Evolutionary conservation across 1,140 invertebrate species (phyloP).

Genomic region (Acyrthosiphon pisum): DNA sequence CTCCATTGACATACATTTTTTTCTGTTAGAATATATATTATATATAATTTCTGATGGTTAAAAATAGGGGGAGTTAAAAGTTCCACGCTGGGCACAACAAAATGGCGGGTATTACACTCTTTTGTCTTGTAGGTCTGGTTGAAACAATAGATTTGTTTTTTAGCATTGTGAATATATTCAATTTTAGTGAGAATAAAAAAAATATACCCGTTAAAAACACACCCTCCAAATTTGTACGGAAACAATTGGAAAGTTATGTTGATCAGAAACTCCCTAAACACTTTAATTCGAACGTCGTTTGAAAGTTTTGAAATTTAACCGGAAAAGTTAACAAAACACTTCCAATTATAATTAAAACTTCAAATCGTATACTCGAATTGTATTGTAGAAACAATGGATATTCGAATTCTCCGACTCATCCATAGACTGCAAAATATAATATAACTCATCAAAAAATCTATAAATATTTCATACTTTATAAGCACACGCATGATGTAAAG

Average conservation of each 20-base stretch:
- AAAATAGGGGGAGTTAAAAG: slow-evolving; percentile 56
- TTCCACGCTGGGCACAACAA: slow-evolving; percentile 54
- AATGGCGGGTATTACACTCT: slow-evolving; percentile 52
- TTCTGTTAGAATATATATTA: slow-evolving; percentile 41
- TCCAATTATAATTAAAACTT: slow-evolving; percentile 55
- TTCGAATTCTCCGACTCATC: neutral
- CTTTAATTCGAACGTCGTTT: slow-evolving; percentile 36
- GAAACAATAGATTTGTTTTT: slow-evolving; percentile 56
- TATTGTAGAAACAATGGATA: slow-evolving; percentile 31
- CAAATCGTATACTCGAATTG: neutral
- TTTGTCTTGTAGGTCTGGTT: slow-evolving; percentile 48
- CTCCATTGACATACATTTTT: slow-evolving; percentile 53
- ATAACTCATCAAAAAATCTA: neutral
- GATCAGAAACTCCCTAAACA: slow-evolving; percentile 35
- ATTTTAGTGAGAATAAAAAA: slow-evolving; percentile 48
- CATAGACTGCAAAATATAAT: neutral
- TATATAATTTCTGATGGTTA: slow-evolving; percentile 46
- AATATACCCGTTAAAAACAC: slow-evolving; percentile 55
- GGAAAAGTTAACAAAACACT: slow-evolving; percentile 53
- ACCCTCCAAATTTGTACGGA: slow-evolving; percentile 37
- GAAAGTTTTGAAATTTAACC: slow-evolving; percentile 41
- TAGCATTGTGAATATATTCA: slow-evolving; percentile 49
- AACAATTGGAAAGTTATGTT: slow-evolving; percentile 55
- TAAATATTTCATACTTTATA: slow-evolving; percentile 20
- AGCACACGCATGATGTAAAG: neutral